Base-by-base conservation (phyloP, 2,113 vertebrate species). In the Alosa alosa region DNA sequence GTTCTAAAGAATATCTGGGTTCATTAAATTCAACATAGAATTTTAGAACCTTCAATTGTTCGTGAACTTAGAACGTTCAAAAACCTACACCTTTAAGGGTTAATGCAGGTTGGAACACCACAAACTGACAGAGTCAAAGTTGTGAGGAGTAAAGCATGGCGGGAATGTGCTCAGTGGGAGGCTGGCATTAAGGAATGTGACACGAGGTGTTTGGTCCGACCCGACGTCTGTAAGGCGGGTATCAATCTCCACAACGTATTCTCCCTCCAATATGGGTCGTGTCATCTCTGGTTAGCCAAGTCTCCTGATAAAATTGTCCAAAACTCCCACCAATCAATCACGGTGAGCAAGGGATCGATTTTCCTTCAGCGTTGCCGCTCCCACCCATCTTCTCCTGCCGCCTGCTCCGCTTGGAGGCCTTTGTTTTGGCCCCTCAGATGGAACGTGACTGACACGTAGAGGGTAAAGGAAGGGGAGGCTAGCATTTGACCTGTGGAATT, bases 301-400 rank as follows among this genome's bases (percentile, higher is more conserved):
- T 91, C 92, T 93, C 92, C 92, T 93, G 91, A 92, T 93, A 92
- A 94, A 94, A 94, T 94, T 93, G 93, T 95, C 92, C 91, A 92
- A 92, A 95, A 93, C 93, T 94, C 93, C 72, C 89, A 87, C 86
- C 91, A 85, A 95, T 95, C 93, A 93, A 93, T 95, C 93, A 94
- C 89, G 72, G 87, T 90, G 90, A 86, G 91, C 81, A 75, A 55
- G 57, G 87, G 87, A 94, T 94, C 91, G 93, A 93, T 94, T 94
- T 93, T 90, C 93, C 90, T 92, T 94, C 94, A 93, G 91, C 91
- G 92, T 91, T 64, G 82, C 89, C 85, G 92, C 91, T 82, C 84
- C 89, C 85, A 87, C 89, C 92, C 92, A 92, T 92, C 90, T 90
- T 92, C 89, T 93, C 92, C 92, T 92, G 88, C 88, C 84, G 31